phyloP scores from a whole-genome alignment of 2,113 vertebrate species.

The Planiliza haematocheilus region DNA sequence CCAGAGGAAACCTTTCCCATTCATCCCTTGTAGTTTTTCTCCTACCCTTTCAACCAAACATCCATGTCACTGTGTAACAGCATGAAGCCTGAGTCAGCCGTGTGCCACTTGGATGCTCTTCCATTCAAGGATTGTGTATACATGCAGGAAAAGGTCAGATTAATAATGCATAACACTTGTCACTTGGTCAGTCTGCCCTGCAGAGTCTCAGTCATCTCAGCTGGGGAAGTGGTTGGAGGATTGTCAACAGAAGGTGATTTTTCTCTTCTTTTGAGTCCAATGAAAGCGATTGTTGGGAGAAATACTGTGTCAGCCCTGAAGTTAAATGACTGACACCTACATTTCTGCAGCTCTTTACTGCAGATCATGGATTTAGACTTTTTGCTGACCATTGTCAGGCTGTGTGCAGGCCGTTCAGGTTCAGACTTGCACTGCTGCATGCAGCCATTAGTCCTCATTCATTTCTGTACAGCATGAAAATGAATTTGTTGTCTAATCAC shows the following conservation, averaged over 20 bases:
- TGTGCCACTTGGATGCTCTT: not conserved
- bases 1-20: not conserved
- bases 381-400: not conserved
- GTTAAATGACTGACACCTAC: not conserved
- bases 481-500: not conserved
- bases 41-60: not conserved
- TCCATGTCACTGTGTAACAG: not conserved
- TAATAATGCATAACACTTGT: not conserved
- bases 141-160: not conserved
- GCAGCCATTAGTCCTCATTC: not conserved
- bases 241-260: not conserved
- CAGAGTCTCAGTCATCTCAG: not conserved
- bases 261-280: not conserved
- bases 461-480: not conserved
- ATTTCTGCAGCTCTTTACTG: not conserved
- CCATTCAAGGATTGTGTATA: slow-evolving; percentile 1
- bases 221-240: not conserved
- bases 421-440: too few species aligned
- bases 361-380: not conserved
- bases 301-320: not conserved
- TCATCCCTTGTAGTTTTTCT: not conserved
- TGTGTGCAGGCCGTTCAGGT: too few species aligned
- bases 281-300: not conserved
- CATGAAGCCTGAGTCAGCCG: not conserved
- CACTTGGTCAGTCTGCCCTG: not conserved